These are phyloP conservation scores for Anthopleura xanthogrammica DNA, from an alignment of 92 coral and sea anemone species.

Conservation along the genomic window DNA sequence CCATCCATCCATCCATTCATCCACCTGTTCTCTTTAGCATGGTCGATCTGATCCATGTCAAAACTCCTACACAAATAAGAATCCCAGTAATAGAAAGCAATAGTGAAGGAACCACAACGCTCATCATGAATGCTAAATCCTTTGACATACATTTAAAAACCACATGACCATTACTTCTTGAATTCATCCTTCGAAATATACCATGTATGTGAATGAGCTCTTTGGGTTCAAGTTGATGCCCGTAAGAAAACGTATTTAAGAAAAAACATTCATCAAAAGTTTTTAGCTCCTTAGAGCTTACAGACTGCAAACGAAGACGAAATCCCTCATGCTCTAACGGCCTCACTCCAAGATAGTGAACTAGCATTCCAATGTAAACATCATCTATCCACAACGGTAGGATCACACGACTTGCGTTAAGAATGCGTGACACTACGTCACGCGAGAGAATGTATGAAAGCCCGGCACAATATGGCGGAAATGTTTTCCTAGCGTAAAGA, in stretches of 20 bases:
- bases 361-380: constrained; percentile 15
- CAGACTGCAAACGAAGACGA: neutral
- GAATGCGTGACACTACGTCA: neutral
- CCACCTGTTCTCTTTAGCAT: too few relatives aligned
- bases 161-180: neutral
- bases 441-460: neutral
- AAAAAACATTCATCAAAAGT: neutral
- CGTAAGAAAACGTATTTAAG: neutral
- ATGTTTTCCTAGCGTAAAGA: neutral
- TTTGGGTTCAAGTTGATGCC: neutral
- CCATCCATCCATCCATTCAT: too few relatives aligned
- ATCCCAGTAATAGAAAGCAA: neutral
- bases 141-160: neutral
- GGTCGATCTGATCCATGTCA: neutral
- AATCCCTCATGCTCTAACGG: constrained; percentile 6
- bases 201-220: neutral
- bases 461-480: neutral
- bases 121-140: neutral
- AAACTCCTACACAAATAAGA: neutral
- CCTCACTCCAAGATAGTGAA: neutral
- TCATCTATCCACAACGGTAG: constrained; percentile 8
- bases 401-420: constrained; percentile 7
- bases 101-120: neutral
- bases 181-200: neutral
- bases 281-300: neutral